Evolutionary conservation across 2,888 invertebrate genomes (phyloP), one percentile per base, ranked within the genome.

Genomic region (Andrena minutula): DNA sequence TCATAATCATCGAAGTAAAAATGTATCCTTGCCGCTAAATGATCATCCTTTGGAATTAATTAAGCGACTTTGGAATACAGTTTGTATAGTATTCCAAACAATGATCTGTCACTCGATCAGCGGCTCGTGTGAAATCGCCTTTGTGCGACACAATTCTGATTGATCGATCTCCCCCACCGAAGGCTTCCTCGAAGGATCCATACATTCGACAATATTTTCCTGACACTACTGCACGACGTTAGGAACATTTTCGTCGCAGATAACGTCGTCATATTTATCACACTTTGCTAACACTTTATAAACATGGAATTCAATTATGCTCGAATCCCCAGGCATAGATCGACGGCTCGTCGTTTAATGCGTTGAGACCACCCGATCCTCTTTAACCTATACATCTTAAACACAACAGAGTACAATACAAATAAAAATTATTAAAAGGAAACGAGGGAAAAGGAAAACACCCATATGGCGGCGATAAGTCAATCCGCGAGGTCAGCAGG

Each of bases 391-490:
- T 71, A 80, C 32, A 53, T 63, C 68, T 32, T 41, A 41, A 74
- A 74, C 58, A 41, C 32, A 70, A 71, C 56, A 41, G 8, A 30
- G 12, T 47, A 64, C 20, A 2, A 23, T 61, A 32, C 16, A 63
- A 69, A 47, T 49, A 63, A 58, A 16, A 23, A 49, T 12, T 8
- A 32, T 47, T 20, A 68, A 32, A 47, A 60, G 20, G 28, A 41
- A 41, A 41, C 12, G 12, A 41, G 12, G 41, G 12, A 41, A 41
- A 75, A 32, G n/a, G 51, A 20, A 20, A 32, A 41, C 10, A 85
- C 85, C 87, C 75, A 86, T 87, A 88, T 84, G 83, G 81, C 84
- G 81, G 75, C 63, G 63, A 60, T 82, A 86, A 75, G 79, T 83
- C 83, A 76, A 73, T 56, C 65, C 80, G 28, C 75, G 71, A 60